Percentiles rank a stretch among this genome's conserved stretches.
phyloP scores from a whole-genome alignment of 2,888 invertebrate species.

The Lithophane socia region DNA sequence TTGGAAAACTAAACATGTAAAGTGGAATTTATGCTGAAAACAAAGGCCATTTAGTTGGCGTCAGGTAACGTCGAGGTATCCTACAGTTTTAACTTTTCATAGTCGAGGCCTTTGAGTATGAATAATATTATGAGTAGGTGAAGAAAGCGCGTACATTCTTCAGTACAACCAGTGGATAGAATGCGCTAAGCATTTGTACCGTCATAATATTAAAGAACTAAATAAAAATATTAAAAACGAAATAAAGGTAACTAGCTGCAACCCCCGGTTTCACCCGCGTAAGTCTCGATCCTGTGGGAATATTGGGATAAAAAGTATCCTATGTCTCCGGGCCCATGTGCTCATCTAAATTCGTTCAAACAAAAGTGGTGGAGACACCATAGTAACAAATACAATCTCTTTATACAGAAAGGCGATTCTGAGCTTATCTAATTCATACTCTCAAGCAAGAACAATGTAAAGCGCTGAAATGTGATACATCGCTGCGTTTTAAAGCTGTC shows the following conservation, averaged over 20 bases:
- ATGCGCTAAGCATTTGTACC: neutral
- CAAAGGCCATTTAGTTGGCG: slow-evolving; percentile 75
- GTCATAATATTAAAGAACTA: too few relatives aligned
- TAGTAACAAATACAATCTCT: neutral
- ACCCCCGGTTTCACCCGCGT: too few relatives aligned
- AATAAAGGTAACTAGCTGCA: too few relatives aligned
- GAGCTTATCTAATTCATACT: slow-evolving; percentile 41
- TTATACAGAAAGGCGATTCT: neutral
- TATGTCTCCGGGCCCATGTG: too few relatives aligned
- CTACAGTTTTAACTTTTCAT: slow-evolving; percentile 63
- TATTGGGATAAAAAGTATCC: too few relatives aligned
- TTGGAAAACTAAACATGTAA: slow-evolving; percentile 69
- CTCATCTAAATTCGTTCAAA: too few relatives aligned
- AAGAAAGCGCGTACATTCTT: neutral
- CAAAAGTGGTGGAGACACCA: neutral
- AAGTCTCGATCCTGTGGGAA: too few relatives aligned
- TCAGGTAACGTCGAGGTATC: slow-evolving; percentile 71
- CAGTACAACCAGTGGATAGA: neutral
- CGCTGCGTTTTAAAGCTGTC: slow-evolving; percentile 59
- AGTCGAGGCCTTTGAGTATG: slow-evolving; percentile 51
- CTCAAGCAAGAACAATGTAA: slow-evolving; percentile 25
- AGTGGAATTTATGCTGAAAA: slow-evolving; percentile 74
- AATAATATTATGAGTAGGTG: slow-evolving; percentile 22
- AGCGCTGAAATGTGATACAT: slow-evolving; percentile 64
- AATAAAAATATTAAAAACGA: too few relatives aligned